A percentile compares a stretch with the other conserved stretches of the same genome.
Conservation (phyloP, 2,797 vertebrate species). For the Acrossocheilus wenchowensis region DNA sequence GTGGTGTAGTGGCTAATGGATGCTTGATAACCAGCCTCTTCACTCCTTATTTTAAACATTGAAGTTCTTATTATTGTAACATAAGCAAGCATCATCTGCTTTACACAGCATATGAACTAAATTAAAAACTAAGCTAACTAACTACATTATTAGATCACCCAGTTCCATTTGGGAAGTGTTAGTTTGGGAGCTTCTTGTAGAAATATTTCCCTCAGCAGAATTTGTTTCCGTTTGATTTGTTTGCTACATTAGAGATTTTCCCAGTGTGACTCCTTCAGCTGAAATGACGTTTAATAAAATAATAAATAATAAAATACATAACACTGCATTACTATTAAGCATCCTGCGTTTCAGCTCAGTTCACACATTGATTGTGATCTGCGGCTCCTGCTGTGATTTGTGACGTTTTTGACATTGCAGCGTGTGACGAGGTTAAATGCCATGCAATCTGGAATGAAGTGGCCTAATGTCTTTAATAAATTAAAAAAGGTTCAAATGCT, state of each 20-base stretch:
- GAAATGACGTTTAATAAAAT: conserved; percentile 1
- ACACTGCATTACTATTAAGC: conserved; percentile 9
- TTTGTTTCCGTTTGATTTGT: conserved; percentile 1
- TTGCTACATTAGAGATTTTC: background rate
- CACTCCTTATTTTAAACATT: background rate
- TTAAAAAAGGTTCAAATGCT: background rate
- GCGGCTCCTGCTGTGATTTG: background rate
- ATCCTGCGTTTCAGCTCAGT: background rate
- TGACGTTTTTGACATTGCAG: conserved; percentile 5
- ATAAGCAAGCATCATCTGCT: background rate
- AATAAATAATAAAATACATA: background rate
- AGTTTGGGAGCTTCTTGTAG: background rate
- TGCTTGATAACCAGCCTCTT: background rate
- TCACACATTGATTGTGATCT: conserved; percentile 24
- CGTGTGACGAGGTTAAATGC: background rate
- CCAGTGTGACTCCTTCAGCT: background rate
- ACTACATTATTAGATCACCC: background rate
- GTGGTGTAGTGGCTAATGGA: background rate
- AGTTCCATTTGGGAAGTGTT: background rate
- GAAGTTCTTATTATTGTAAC: background rate
- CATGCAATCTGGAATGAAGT: background rate
- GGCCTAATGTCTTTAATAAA: background rate
- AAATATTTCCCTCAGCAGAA: background rate
- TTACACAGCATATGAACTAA: background rate
- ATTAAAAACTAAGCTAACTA: background rate